Percentiles rank a stretch among this genome's conserved stretches.
phyloP scores from a whole-genome alignment of 2,113 vertebrate species.

The Caloenas nicobarica region DNA sequence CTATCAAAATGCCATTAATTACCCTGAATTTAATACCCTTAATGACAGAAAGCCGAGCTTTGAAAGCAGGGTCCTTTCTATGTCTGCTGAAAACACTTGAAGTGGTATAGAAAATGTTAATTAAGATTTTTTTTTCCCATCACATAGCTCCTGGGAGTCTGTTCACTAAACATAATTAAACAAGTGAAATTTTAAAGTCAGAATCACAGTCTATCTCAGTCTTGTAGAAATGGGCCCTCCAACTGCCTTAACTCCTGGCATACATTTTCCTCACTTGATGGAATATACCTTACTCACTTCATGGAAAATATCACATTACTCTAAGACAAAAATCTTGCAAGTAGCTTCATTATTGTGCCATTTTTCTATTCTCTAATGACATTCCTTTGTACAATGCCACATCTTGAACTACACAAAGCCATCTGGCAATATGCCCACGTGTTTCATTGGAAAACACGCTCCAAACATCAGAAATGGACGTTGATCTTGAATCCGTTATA shows the following conservation, averaged over 20 bases:
- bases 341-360: not conserved
- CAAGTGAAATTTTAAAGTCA: not conserved
- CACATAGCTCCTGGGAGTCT: not conserved
- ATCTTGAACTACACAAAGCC: not conserved
- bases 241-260: not conserved
- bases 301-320: not conserved
- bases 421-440: not conserved
- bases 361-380: not conserved
- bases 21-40: not conserved
- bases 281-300: not conserved
- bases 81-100: not conserved
- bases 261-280: not conserved
- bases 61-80: not conserved
- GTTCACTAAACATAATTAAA: not conserved
- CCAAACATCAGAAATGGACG: not conserved
- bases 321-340: not conserved
- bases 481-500: not conserved
- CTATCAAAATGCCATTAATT: not conserved
- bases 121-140: not conserved
- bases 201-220: not conserved
- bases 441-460: not conserved
- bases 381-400: not conserved
- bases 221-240: not conserved
- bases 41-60: not conserved
- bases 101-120: not conserved